Percentiles rank a stretch among this genome's conserved stretches.
These are phyloP conservation scores for Pseudobourletiella spinata DNA, from an alignment of 1,140 invertebrate species.

Conservation along the genomic window DNA sequence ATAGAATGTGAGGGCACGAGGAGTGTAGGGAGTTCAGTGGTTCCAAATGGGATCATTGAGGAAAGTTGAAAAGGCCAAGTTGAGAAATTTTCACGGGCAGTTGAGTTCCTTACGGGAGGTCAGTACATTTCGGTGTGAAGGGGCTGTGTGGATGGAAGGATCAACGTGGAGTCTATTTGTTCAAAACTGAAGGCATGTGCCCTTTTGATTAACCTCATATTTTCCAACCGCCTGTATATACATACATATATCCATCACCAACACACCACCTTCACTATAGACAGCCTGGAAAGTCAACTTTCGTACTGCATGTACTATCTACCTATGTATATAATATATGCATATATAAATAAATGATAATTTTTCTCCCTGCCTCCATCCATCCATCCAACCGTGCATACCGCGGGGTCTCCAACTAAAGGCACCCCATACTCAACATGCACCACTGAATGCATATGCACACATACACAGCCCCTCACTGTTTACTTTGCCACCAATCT, in stretches of 20 bases:
- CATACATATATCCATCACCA: constrained; percentile 3
- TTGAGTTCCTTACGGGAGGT: constrained; percentile 21
- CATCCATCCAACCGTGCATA: too few species aligned
- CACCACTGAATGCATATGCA: too few species aligned
- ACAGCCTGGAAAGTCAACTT: background rate
- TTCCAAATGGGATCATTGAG: background rate
- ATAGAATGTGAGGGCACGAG: background rate
- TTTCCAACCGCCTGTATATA: constrained; percentile 7
- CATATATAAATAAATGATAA: too few species aligned
- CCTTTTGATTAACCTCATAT: constrained; percentile 28
- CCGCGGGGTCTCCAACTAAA: too few species aligned
- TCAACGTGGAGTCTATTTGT: constrained; percentile 20
- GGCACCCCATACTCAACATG: too few species aligned
- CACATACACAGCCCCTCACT: too few species aligned
- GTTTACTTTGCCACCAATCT: too few species aligned
- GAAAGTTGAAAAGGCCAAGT: constrained; percentile 2
- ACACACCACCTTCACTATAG: too few species aligned
- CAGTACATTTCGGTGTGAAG: constrained; percentile 13
- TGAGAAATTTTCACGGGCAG: constrained; percentile 20
- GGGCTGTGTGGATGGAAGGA: background rate
- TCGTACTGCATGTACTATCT: background rate
- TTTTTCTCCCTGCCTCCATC: too few species aligned
- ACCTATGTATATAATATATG: too few species aligned
- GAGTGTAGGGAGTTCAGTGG: background rate
- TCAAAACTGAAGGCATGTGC: constrained; percentile 31